Conservation (phyloP, 2,888 invertebrate genomes). For the Diarsia mendica region DNA sequence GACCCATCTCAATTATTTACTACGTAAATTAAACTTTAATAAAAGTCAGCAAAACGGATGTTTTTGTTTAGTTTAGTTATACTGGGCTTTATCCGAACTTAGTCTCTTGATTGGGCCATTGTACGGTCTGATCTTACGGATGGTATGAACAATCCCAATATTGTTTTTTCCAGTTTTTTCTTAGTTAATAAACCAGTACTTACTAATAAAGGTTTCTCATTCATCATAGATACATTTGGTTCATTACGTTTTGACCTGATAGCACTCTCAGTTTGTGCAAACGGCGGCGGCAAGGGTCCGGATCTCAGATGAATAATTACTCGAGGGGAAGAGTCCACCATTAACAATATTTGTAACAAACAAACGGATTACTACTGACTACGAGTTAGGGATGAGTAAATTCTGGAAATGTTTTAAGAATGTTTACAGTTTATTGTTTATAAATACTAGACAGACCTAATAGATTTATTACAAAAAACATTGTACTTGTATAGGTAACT, state of each 20-base stretch:
- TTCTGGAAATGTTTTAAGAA: slow-evolving; percentile 59
- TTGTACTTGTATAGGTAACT: not conserved
- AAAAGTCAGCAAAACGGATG: not conserved
- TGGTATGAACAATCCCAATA: not conserved
- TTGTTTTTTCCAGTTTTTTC: not conserved
- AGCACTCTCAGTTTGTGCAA: slow-evolving; percentile 67
- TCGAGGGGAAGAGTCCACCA: slow-evolving; percentile 66
- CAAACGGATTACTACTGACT: slow-evolving; percentile 75
- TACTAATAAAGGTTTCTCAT: not conserved
- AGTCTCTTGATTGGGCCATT: too few relatives aligned
- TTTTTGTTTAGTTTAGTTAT: too few relatives aligned
- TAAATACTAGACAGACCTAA: not conserved
- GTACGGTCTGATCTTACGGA: not conserved
- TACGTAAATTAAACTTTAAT: not conserved
- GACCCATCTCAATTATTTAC: slow-evolving; percentile 9
- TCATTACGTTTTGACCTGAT: slow-evolving; percentile 76
- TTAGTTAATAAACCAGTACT: not conserved
- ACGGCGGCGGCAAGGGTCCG: slow-evolving; percentile 68
- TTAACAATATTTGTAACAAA: slow-evolving; percentile 77
- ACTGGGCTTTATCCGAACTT: too few relatives aligned
- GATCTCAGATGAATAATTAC: slow-evolving; percentile 73
- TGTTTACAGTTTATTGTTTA: not conserved
- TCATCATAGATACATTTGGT: slow-evolving; percentile 67
- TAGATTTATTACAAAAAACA: slow-evolving; percentile 9
- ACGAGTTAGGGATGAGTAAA: slow-evolving; percentile 63